phyloP scores from a whole-genome alignment of 2,888 invertebrate species.

The Syrphus vitripennis region DNA sequence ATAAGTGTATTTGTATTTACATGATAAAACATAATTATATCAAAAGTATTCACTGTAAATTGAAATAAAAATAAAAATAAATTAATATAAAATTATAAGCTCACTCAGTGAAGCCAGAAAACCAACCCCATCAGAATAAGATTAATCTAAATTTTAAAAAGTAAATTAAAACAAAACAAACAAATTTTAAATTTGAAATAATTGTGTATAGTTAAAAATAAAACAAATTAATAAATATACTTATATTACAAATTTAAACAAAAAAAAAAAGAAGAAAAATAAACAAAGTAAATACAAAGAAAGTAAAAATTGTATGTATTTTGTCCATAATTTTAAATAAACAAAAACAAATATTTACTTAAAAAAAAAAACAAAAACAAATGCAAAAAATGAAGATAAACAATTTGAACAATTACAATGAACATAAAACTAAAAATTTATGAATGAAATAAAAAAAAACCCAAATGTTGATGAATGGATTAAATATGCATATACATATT shows the following conservation, averaged over 20 bases:
- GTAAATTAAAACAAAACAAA: not conserved
- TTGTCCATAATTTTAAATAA: conserved; percentile 79
- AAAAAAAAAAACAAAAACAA: conserved; percentile 29
- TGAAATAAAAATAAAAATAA: too few relatives aligned
- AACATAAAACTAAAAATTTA: conserved; percentile 38
- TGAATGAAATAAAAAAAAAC: conserved; percentile 72
- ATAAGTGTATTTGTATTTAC: conserved; percentile 72
- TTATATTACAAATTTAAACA: conserved; percentile 54
- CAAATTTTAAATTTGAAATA: conserved; percentile 54
- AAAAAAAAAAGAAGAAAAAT: conserved; percentile 52
- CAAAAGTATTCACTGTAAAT: conserved; percentile 77
- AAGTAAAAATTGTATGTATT: conserved; percentile 74
- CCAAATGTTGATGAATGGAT: conserved; percentile 72
- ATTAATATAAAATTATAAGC: conserved; percentile 22
- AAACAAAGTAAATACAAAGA: conserved; percentile 55
- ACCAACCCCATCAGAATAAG: conserved; percentile 48
- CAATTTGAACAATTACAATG: conserved; percentile 55
- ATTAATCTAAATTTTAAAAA: conserved; percentile 35
- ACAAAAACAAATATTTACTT: conserved; percentile 59
- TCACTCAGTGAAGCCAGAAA: conserved; percentile 42
- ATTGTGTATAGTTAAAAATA: conserved; percentile 72
- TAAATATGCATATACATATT: conserved; percentile 67
- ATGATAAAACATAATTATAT: conserved; percentile 70
- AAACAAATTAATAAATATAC: conserved; percentile 23
- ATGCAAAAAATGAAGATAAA: conserved; percentile 39